Evolutionary conservation across 2,888 invertebrate genomes (phyloP), one percentile per base, ranked within the genome.

Genomic region (Merodon equestris): DNA sequence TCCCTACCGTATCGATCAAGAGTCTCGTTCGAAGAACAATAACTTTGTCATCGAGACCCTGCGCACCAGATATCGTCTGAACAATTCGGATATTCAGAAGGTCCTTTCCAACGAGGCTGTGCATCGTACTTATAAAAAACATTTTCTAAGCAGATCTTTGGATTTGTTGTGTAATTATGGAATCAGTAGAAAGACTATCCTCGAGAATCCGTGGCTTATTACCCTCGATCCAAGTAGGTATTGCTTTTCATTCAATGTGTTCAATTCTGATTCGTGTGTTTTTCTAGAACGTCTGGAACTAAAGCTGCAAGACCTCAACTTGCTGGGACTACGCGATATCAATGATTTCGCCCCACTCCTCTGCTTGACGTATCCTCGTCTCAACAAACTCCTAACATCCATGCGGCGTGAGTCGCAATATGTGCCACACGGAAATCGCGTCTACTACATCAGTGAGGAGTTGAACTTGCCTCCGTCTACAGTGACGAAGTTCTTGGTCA

Each of bases 301-400:
- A 0, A 92, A 91, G 85, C 82, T 89, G 10, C 84, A 86, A 19
- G 74, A 91, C 4, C 84, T 92, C 34, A 84, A 85, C 15, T 82
- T 86, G 17, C 85, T 92, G 74, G 88, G 90, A 60, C 89, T 91
- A 60, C 83, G 85, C 48, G 88, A 89, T 61, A 83, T 89, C 0
- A 90, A 91, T 83, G 90, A 92, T 86, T 90, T 91, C 70, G 82
- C 89, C 36, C 91, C 92, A 0, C 91, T 91, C 82, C 85, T 90
- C 72, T 88, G 89, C 50, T 84, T 92, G 42, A 88, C 91, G 1
- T 36, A 88, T 1, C 81, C 84, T 3, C 85, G 87, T 4, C 81
- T 89, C 0, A 82, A 83, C 0, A 86, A 84, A 66, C 58, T 89
- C 7, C 83, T 86, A 0, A 2, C 44, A 1, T 44, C 77, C 0